Evolutionary conservation across 2,888 invertebrate species (phyloP), one percentile per base, ranked within the genome.

Genomic region (Tenthredo scrophulariae): DNA sequence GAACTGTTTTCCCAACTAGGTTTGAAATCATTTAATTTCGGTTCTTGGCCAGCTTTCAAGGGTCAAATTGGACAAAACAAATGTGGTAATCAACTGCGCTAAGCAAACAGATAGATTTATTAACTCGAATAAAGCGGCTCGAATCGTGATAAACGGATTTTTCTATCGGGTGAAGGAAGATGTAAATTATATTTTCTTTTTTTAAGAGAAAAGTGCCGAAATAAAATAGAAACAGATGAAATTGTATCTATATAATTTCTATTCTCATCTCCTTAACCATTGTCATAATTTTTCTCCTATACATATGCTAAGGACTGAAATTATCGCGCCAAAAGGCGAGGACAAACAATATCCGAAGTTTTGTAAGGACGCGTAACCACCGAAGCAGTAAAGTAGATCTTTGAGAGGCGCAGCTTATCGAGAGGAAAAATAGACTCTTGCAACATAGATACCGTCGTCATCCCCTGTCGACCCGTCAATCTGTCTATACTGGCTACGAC

Each of bases 401-500:
- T 46, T n/a, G 77, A 54, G 46, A 54, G 26, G 46, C 54, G 77
- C 26, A 46, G 50, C 77, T 77, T 77, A 77, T 77, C 77, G 77
- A 77, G 77, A 77, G 77, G 77, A 77, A 77, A 77, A 77, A 77
- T 77, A 77, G 29, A 77, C 54, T 77, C n/a, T 50, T 54, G 50
- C 15, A 26, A 77, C 77, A 29, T 29, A 54, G 29, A 77, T 10
- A 77, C 77, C 77, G 77, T 77, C 54, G 77, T 77, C 77, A 77
- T 50, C 46, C 33, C 50, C 77, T 50, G 74, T 40, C 74, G 74
- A 40, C 40, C 15, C 50, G 77, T 77, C 77, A 54, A 77, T 77
- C 54, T 29, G 77, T 77, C 77, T 29, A 46, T 77, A 77, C 29
- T 50, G 54, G 50, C 29, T 54, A 33, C 33, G 10, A 67, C 67